Base-by-base conservation (phyloP, 2,113 vertebrate species). In the Chaetura pelagica region DNA sequence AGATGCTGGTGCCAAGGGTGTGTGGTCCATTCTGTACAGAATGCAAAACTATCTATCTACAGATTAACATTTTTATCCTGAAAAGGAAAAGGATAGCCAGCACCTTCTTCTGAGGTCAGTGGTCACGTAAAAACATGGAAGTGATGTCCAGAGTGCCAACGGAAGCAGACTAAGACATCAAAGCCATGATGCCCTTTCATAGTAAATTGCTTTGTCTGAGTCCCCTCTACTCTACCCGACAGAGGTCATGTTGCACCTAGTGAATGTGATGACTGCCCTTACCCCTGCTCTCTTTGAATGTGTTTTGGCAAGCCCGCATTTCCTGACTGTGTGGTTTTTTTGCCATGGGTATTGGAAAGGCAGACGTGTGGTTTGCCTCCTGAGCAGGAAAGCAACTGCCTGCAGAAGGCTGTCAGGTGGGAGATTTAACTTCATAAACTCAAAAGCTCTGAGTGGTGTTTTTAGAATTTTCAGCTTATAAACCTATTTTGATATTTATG, bases 401-500 rank as follows among this genome's bases (percentile, higher is more conserved):
- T 64, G 15, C 30, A 91, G 85, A 73, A 61, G 30, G 58, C 29
- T 75, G 46, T 96, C 92, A 57, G 58, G 22, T 89, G 75, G 55
- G 69, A 95, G 76, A 81, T 69, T 92, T 87, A 94, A 87, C 59
- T 75, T 46, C 69, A 90, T 78, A 95, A 90, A 72, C 63, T 83
- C 78, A 84, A 83, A 57, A 48, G 58, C 27, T 91, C 38, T 84
- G 79, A 55, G 46, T 69, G 46, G 62, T 84, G 64, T 71, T 52
- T 96, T 93, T 93, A 87, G 86, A 92, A 96, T 62, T 97, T 97
- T 93, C 83, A 95, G 94, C 84, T 89, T 94, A 92, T 76, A 95
- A 96, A 86, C 55, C 51, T 89, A 95, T 95, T 97, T 90, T 93
- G 90, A 89, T 97, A 93, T 97, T 97, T 96, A 96, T 97, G 94